These are phyloP conservation scores for Pygoscelis adeliae DNA, from an alignment of 2,113 vertebrate species.

Conservation along the genomic window DNA sequence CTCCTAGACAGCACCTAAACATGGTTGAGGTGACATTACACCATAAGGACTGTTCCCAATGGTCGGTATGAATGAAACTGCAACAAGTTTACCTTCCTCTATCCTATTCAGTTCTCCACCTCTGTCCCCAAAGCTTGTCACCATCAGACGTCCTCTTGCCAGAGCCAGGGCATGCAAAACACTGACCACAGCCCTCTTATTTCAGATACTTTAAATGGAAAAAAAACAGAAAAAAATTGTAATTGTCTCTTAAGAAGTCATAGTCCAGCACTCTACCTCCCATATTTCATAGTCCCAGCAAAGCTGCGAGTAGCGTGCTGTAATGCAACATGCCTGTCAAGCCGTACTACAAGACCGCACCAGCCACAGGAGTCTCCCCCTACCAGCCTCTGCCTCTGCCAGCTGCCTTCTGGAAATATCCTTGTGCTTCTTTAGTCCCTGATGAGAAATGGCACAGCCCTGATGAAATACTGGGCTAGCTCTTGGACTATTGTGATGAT, in stretches of 20 bases:
- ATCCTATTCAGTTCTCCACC: background rate
- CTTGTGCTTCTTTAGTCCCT: background rate
- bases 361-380: background rate
- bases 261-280: background rate
- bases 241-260: background rate
- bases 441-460: background rate
- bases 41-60: background rate
- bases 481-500: background rate
- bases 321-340: background rate
- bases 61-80: background rate
- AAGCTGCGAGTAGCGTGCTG: background rate
- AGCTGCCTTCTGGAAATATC: background rate
- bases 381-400: background rate
- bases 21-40: background rate
- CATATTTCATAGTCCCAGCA: background rate
- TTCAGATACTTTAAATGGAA: background rate
- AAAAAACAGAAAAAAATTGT: background rate
- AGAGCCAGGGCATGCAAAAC: background rate
- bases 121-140: background rate
- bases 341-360: background rate
- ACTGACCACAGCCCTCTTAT: background rate
- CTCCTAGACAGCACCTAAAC: background rate
- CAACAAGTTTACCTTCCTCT: background rate
- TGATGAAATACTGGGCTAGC: background rate
- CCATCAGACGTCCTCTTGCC: background rate